phyloP scores from a whole-genome alignment of 2,113 vertebrate genomes.

The Gadus chalcogrammus region DNA sequence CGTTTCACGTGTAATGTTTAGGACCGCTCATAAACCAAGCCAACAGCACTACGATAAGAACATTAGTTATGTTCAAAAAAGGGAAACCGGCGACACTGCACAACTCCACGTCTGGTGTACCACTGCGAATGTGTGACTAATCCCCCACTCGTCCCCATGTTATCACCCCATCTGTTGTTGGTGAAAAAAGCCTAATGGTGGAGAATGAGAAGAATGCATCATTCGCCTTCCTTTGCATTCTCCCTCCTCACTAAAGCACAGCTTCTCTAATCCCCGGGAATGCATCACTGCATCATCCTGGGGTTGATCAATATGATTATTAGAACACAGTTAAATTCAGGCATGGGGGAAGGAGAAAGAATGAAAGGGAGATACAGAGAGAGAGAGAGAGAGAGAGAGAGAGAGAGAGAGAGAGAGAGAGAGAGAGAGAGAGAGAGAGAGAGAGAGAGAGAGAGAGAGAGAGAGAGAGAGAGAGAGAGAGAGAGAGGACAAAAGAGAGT shows the following conservation, averaged over 20 bases:
- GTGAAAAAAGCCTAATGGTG: no score
- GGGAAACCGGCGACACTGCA: no score
- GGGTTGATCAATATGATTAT: slow-evolving; percentile 23
- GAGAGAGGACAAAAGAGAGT: not conserved
- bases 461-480: not conserved
- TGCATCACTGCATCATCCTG: not conserved
- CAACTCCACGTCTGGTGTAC: no score
- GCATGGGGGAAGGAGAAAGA: not conserved
- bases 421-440: not conserved
- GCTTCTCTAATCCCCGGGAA: not conserved
- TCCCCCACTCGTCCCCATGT: no score
- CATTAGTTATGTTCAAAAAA: no score
- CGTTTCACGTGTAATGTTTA: no score
- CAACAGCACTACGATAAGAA: no score
- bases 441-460: slow-evolving; percentile 1
- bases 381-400: not conserved
- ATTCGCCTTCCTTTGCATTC: no score
- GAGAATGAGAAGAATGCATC: no score
- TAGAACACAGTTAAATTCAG: slow-evolving; percentile 1
- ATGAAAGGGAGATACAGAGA: not conserved
- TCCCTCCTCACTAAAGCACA: not conserved
- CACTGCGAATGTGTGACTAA: no score
- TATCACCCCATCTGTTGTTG: no score
- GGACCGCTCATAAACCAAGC: no score
- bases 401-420: not conserved